Conservation (phyloP, 2,797 vertebrate genomes). For the Pelodytes ibericus region DNA sequence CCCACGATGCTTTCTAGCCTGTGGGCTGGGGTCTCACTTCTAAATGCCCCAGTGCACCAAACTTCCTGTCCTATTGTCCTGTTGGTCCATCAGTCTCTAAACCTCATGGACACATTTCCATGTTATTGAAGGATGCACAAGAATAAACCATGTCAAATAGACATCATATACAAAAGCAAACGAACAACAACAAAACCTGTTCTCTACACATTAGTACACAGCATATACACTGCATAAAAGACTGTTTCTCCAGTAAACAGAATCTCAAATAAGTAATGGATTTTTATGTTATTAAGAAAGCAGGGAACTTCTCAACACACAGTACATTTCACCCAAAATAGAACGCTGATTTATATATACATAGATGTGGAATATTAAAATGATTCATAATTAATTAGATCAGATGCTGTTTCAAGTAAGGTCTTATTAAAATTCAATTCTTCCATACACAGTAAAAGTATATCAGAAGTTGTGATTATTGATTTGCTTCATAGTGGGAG, state of each 20-base stretch:
- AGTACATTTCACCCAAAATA: slow-evolving; percentile 9
- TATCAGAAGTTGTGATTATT: slow-evolving; percentile 19
- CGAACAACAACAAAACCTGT: too few species aligned
- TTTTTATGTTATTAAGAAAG: background rate
- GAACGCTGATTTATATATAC: slow-evolving; percentile 21
- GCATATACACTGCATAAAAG: too few species aligned
- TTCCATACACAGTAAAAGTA: slow-evolving; percentile 26
- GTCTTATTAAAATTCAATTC: slow-evolving; percentile 22
- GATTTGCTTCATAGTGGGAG: background rate
- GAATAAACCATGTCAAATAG: too few species aligned
- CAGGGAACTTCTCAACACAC: slow-evolving; percentile 29
- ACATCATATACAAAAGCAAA: too few species aligned
- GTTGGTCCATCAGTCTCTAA: too few species aligned
- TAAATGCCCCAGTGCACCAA: too few species aligned
- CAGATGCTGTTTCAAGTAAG: background rate
- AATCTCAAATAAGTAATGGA: background rate
- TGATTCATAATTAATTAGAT: slow-evolving; percentile 39
- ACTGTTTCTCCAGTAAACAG: background rate
- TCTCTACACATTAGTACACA: too few species aligned
- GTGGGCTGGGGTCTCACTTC: too few species aligned
- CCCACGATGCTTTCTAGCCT: too few species aligned
- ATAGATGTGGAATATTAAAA: slow-evolving; percentile 28
- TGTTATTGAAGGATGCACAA: too few species aligned
- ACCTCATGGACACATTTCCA: too few species aligned
- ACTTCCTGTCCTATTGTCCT: too few species aligned